Evolutionary conservation across 2,888 invertebrate species (phyloP).

Genomic region (Drosophila fulvimacula): DNA sequence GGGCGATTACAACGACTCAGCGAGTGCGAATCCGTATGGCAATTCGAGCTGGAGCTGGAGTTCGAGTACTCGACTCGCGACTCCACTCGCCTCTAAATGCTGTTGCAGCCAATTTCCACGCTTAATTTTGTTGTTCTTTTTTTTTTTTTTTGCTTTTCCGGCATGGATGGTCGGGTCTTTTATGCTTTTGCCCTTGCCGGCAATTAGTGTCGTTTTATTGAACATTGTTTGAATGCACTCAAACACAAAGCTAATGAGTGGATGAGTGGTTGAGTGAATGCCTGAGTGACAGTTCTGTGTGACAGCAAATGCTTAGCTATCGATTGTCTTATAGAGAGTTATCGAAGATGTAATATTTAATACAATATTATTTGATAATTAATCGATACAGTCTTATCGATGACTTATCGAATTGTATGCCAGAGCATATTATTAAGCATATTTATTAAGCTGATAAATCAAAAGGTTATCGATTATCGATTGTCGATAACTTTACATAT

Average conservation of each 20-base stretch:
- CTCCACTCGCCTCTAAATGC: constrained; percentile 22
- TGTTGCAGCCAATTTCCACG: constrained; percentile 56
- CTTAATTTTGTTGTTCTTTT: constrained; percentile 27
- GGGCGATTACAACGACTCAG: constrained; percentile 53
- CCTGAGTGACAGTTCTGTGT: not conserved
- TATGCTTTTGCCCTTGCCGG: constrained; percentile 73
- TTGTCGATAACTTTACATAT: not conserved
- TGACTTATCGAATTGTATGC: not conserved
- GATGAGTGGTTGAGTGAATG: constrained; percentile 19
- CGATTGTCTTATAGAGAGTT: not conserved
- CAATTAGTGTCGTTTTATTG: constrained; percentile 76
- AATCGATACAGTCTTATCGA: too few relatives aligned
- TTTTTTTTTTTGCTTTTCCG: constrained; percentile 63
- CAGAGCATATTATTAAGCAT: not conserved
- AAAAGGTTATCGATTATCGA: not conserved
- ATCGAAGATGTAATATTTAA: constrained; percentile 10
- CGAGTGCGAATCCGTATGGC: constrained; percentile 20
- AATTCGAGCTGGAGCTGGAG: not conserved
- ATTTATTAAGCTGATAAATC: not conserved
- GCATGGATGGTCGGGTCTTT: constrained; percentile 55
- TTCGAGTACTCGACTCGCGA: constrained; percentile 3
- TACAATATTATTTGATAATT: too few relatives aligned
- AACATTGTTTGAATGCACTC: constrained; percentile 67
- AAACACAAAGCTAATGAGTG: constrained; percentile 47
- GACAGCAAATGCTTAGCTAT: constrained; percentile 1